phyloP scores from a whole-genome alignment of 2,113 vertebrate species.

The Brachypodius melanocephalos region DNA sequence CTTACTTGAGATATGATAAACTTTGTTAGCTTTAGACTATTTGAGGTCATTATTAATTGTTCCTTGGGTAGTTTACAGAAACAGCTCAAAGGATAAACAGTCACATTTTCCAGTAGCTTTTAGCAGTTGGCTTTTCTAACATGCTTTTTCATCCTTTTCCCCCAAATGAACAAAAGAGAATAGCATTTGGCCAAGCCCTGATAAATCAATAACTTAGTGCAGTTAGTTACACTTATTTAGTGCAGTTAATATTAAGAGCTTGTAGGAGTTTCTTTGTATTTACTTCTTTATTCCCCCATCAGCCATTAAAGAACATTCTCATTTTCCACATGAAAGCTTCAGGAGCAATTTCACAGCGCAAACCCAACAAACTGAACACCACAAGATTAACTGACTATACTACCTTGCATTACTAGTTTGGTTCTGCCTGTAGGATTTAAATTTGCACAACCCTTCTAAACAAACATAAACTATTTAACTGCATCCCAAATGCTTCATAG shows the following conservation, averaged over 20 bases:
- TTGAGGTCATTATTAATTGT: conserved; percentile 27
- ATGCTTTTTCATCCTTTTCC: conserved; percentile 25
- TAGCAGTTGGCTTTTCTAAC: conserved; percentile 32
- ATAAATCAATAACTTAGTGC: conserved; percentile 79
- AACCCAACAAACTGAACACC: conserved; percentile 72
- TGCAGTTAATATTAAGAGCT: conserved; percentile 76
- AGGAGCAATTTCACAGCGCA: conserved; percentile 72
- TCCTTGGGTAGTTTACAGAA: conserved; percentile 8
- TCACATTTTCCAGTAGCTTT: conserved; percentile 17
- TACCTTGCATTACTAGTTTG: conserved; percentile 70
- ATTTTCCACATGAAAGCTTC: conserved; percentile 82
- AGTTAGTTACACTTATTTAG: conserved; percentile 79
- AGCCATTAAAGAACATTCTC: conserved; percentile 79
- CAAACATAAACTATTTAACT: conserved; percentile 73
- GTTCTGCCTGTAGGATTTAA: conserved; percentile 76
- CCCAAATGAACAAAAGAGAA: conserved; percentile 37
- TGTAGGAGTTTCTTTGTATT: conserved; percentile 76
- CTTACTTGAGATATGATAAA: conserved; percentile 17
- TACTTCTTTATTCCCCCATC: conserved; percentile 79
- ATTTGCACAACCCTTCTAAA: conserved; percentile 72
- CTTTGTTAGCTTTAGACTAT: background rate
- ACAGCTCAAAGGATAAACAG: background rate
- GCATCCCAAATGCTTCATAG: conserved; percentile 69
- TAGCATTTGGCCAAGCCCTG: conserved; percentile 66
- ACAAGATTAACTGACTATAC: conserved; percentile 76